Evolutionary conservation across 2,888 invertebrate species (phyloP).

Genomic region (Cryptocephalus moraei): DNA sequence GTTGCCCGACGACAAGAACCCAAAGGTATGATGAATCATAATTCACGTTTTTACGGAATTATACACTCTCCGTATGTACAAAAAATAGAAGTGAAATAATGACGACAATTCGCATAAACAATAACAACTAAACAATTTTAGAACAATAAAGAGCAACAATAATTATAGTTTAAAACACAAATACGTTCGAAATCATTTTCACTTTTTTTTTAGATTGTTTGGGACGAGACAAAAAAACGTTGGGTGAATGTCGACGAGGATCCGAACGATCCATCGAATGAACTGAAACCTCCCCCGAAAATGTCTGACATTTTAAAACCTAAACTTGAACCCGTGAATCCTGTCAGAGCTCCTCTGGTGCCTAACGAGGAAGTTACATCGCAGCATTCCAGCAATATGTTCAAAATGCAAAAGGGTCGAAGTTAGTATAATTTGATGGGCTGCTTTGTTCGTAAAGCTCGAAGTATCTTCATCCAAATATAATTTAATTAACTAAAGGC

Average conservation of each 20-base stretch:
- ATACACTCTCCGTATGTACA: background rate
- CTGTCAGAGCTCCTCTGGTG: too few relatives aligned
- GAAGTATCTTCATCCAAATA: too few relatives aligned
- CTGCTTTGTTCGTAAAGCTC: too few relatives aligned
- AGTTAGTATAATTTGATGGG: constrained; percentile 43
- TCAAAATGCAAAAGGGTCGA: constrained; percentile 67
- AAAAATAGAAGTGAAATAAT: background rate
- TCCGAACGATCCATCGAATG: constrained; percentile 42
- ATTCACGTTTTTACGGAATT: too few relatives aligned
- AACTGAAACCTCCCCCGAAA: constrained; percentile 60
- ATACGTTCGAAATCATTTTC: too few relatives aligned
- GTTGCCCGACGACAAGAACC: constrained; percentile 89
- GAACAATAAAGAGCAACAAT: too few relatives aligned
- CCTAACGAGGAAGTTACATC: background rate
- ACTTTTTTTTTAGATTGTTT: constrained; percentile 64
- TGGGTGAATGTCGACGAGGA: constrained; percentile 80
- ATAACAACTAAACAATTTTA: too few relatives aligned
- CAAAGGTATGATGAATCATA: constrained; percentile 52
- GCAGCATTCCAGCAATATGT: constrained; percentile 56
- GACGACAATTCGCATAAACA: too few relatives aligned
- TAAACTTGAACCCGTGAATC: too few relatives aligned
- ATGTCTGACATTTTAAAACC: constrained; percentile 44
- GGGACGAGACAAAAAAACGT: constrained; percentile 78
- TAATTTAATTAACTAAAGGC: too few relatives aligned
- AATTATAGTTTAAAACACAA: too few relatives aligned